Evolutionary conservation across 2,113 vertebrate species (phyloP).

Genomic region (Carettochelys insculpta): DNA sequence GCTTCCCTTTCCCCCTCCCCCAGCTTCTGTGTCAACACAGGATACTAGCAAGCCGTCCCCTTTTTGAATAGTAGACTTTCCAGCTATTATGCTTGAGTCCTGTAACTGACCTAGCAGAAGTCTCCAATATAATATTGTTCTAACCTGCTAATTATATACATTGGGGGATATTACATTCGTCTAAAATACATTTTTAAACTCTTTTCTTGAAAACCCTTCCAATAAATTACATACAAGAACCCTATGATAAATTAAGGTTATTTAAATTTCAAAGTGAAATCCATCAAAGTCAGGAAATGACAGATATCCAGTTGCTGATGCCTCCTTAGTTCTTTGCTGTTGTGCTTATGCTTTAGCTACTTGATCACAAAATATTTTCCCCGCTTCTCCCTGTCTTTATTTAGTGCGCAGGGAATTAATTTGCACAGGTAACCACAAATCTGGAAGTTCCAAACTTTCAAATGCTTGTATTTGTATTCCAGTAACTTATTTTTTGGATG

Average conservation of each 20-base stretch:
- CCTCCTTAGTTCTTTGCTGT: neutral
- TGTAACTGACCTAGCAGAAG: neutral
- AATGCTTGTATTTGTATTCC: too few species aligned
- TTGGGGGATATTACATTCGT: neutral
- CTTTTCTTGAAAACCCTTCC: neutral
- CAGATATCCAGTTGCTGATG: neutral
- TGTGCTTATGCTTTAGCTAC: neutral
- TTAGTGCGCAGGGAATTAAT: neutral
- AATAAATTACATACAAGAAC: neutral
- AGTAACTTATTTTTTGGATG: neutral
- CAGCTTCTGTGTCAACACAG: neutral
- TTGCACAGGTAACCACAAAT: neutral
- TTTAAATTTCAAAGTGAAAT: neutral
- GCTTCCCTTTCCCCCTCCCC: neutral
- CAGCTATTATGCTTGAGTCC: neutral
- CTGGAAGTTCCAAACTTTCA: neutral
- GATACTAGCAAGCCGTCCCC: neutral
- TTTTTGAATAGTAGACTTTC: neutral
- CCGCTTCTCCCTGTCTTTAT: neutral
- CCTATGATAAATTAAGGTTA: neutral
- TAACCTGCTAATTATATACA: neutral
- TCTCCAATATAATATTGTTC: neutral
- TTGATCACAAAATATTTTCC: neutral
- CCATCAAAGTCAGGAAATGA: neutral
- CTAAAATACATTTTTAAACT: neutral